A percentile compares a stretch with the other conserved stretches of the same genome.
Conservation (phyloP, 2,797 vertebrate genomes). For the Coccyzus lansbergi region DNA sequence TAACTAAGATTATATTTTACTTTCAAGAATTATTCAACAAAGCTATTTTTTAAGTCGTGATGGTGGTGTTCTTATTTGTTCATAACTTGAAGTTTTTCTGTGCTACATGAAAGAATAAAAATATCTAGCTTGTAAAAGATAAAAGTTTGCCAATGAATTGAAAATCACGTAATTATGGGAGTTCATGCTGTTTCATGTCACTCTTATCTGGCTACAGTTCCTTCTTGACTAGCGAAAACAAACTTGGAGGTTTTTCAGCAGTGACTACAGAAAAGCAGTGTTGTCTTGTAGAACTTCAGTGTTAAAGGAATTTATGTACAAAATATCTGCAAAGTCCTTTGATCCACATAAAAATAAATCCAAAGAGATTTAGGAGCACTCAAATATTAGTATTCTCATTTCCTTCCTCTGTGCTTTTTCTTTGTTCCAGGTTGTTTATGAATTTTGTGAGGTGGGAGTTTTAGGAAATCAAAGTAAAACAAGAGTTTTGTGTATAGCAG, state of each 20-base stretch:
- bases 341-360: background rate
- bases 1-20: background rate
- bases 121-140: background rate
- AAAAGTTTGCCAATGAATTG: background rate
- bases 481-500: background rate
- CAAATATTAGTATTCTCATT: conserved; percentile 5
- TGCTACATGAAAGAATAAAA: background rate
- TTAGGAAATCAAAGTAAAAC: conserved; percentile 3
- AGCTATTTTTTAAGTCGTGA: background rate
- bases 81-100: background rate
- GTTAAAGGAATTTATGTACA: background rate
- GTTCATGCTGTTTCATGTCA: background rate
- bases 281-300: conserved; percentile 19
- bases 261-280: background rate
- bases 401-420: background rate
- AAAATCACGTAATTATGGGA: background rate
- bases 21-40: background rate
- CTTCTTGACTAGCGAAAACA: background rate
- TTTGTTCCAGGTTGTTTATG: background rate
- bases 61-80: background rate
- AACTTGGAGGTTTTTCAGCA: background rate
- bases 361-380: background rate
- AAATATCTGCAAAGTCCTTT: conserved; percentile 33
- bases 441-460: background rate
- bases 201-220: background rate